These are phyloP conservation scores for Galendromus occidentalis DNA, from an alignment of 1,140 invertebrate genomes.

Conservation along the genomic window DNA sequence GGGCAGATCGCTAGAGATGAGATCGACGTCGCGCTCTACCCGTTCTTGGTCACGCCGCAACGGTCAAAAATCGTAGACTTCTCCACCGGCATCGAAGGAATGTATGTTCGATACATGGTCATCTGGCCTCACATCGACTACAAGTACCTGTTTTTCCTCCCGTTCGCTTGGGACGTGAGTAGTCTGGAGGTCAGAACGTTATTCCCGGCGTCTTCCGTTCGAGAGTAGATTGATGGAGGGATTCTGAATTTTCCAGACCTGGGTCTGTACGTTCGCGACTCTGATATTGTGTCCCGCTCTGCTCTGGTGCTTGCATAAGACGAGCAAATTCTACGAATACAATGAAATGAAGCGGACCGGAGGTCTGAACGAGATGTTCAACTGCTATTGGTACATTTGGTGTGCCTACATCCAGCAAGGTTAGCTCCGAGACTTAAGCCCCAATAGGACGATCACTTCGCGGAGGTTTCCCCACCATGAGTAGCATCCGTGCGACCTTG, in stretches of 20 bases:
- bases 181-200: neutral
- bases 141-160: constrained; percentile 51
- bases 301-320: constrained; percentile 47
- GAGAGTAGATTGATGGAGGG: neutral
- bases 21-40: neutral
- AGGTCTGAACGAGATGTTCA: constrained; percentile 34
- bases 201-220: neutral
- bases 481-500: too few relatives aligned
- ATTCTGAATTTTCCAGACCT: constrained; percentile 40
- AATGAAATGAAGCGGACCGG: constrained; percentile 23
- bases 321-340: constrained; percentile 46
- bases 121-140: constrained; percentile 47
- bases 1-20: neutral
- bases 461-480: too few relatives aligned
- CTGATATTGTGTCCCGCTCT: constrained; percentile 53
- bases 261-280: constrained; percentile 48
- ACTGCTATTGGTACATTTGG: constrained; percentile 58
- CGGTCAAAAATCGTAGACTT: neutral
- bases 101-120: constrained; percentile 31
- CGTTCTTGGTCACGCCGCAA: neutral
- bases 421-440: too few relatives aligned
- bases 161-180: constrained; percentile 41
- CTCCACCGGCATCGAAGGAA: neutral
- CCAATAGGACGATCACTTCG: too few relatives aligned
- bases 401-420: constrained; percentile 75